A percentile compares a stretch with the other conserved stretches of the same genome.
Conservation (phyloP, 53 echinoderm and acorn worm genomes). For the Holothuria scabra region DNA sequence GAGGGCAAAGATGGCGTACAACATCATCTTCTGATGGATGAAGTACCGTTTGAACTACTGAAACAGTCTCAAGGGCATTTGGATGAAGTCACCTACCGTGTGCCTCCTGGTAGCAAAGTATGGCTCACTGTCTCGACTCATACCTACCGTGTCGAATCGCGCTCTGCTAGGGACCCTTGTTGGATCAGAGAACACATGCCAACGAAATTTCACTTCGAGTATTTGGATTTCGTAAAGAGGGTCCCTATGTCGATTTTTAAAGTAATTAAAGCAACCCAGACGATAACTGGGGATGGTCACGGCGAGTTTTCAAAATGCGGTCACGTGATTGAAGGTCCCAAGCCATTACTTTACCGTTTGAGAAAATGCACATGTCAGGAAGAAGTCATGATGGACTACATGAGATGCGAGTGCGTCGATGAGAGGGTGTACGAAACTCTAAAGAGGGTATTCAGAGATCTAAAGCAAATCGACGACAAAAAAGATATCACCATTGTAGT, state of each 20-base stretch:
- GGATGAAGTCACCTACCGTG: conserved; percentile 1
- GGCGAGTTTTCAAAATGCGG: conserved; percentile 23
- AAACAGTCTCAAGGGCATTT: conserved; percentile 4
- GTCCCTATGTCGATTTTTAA: conserved; percentile 13
- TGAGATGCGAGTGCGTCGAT: conserved; percentile 28
- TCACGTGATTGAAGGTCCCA: conserved; percentile 44
- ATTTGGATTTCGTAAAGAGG: conserved; percentile 34
- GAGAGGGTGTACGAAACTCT: conserved; percentile 7
- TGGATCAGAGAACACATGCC: conserved; percentile 44
- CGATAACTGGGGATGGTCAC: conserved; percentile 33
- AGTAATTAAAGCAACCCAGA: conserved; percentile 31
- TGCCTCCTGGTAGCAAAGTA: not conserved
- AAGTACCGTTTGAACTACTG: conserved; percentile 42
- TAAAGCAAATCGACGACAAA: not conserved
- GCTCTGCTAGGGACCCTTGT: conserved; percentile 5
- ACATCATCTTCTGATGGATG: conserved; percentile 32
- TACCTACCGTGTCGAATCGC: conserved; percentile 34
- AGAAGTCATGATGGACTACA: not conserved
- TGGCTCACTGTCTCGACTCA: conserved; percentile 44
- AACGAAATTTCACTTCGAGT: conserved; percentile 17
- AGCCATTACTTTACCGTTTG: conserved; percentile 32
- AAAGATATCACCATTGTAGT: conserved; percentile 19
- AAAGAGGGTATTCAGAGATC: not conserved
- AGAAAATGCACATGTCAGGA: not conserved
- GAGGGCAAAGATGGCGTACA: not conserved